Percentiles rank a stretch among this genome's conserved stretches.
Evolutionary conservation across 2,797 vertebrate species (phyloP).

Genomic region (Ibycter americanus): DNA sequence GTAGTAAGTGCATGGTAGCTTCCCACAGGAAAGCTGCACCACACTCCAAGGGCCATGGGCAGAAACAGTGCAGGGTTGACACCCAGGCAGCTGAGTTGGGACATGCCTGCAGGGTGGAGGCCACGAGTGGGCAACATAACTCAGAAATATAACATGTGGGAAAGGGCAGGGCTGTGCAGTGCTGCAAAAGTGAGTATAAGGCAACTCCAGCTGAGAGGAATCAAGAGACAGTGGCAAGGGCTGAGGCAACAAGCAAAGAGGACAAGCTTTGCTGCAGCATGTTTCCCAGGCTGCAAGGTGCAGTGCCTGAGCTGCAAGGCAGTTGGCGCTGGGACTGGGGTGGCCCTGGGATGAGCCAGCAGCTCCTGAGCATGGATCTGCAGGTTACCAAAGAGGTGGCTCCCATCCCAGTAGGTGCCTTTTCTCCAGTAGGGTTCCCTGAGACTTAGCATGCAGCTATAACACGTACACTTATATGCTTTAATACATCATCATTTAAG

Average conservation of each 20-base stretch:
- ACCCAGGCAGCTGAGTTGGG: not conserved
- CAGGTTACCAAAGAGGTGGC: not conserved
- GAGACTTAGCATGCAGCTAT: not conserved
- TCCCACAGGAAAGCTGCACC: not conserved
- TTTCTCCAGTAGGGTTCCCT: not conserved
- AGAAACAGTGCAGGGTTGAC: accelerated
- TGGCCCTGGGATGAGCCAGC: not conserved
- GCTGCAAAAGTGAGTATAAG: not conserved
- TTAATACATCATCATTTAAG: not conserved
- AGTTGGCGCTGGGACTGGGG: not conserved
- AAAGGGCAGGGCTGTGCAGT: not conserved
- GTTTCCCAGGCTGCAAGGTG: not conserved
- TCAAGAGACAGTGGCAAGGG: not conserved
- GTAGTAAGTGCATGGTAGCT: not conserved
- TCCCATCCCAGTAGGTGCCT: not conserved
- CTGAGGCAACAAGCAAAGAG: not conserved
- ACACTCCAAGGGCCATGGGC: not conserved
- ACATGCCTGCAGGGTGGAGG: not conserved
- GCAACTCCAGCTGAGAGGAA: not conserved
- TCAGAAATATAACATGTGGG: not conserved
- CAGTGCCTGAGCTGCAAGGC: not conserved
- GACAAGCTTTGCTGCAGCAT: accelerated
- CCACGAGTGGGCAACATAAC: not conserved
- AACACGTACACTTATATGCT: not conserved
- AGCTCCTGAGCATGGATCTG: not conserved